phyloP scores from a whole-genome alignment of 2,113 vertebrate genomes.

The Amphilophus citrinellus region DNA sequence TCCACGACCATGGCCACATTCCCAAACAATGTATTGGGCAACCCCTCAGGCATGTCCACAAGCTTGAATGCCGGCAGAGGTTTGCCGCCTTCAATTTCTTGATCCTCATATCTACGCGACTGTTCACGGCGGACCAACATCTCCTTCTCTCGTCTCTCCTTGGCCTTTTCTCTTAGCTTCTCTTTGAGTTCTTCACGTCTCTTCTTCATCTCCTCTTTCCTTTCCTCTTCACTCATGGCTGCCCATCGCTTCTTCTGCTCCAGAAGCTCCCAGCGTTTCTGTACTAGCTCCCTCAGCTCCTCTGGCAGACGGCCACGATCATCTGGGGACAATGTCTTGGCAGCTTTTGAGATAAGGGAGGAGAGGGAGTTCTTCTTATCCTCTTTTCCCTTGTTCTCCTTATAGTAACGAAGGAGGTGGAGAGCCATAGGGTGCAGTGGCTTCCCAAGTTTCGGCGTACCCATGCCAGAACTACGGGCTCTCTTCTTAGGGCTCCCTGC shows the following conservation, averaged over 20 bases:
- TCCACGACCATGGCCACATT: constrained; percentile 95
- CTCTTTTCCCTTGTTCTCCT: constrained; percentile 93
- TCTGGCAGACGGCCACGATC: constrained; percentile 92
- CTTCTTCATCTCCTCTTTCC: constrained; percentile 89
- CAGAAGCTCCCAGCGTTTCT: constrained; percentile 92
- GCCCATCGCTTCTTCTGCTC: constrained; percentile 93
- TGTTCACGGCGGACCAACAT: constrained; percentile 89
- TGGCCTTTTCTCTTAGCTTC: constrained; percentile 91
- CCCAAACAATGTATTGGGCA: constrained; percentile 95
- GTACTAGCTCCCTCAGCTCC: constrained; percentile 88
- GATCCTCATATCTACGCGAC: constrained; percentile 93
- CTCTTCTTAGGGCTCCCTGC: constrained; percentile 82
- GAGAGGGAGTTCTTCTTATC: constrained; percentile 93
- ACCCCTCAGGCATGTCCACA: constrained; percentile 94
- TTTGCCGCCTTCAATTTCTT: constrained; percentile 89
- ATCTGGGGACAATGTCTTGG: constrained; percentile 89
- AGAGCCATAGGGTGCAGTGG: constrained; percentile 92
- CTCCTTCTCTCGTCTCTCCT: constrained; percentile 91
- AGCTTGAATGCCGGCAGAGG: constrained; percentile 88
- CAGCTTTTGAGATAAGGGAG: constrained; percentile 90
- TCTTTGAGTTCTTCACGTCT: constrained; percentile 90
- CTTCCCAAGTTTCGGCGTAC: constrained; percentile 89
- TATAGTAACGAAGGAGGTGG: constrained; percentile 95
- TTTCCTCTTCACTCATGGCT: constrained; percentile 93
- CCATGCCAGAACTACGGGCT: constrained; percentile 77